These are phyloP conservation scores for Calyptommatus sinebrachiatus DNA, from an alignment of 2,113 vertebrate genomes.

Conservation along the genomic window DNA sequence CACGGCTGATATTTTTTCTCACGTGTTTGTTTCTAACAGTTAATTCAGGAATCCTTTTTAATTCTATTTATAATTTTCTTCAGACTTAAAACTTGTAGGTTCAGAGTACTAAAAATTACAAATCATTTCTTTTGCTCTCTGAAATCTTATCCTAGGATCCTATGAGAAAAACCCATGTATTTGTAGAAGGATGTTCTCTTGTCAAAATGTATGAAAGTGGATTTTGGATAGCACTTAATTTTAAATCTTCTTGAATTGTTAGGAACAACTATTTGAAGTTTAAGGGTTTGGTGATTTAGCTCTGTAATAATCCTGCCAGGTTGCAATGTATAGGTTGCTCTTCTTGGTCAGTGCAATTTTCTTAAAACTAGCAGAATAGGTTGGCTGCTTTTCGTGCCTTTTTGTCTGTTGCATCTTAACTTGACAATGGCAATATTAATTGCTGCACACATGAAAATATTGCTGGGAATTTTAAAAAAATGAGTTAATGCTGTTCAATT, in stretches of 20 bases:
- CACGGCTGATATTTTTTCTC: not conserved
- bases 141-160: not conserved
- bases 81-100: not conserved
- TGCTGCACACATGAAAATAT: not conserved
- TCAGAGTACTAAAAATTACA: not conserved
- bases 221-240: slow-evolving; percentile 49
- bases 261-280: slow-evolving; percentile 55
- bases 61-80: not conserved
- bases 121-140: slow-evolving; percentile 2
- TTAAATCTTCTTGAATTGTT: slow-evolving; percentile 35
- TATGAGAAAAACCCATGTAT: not conserved
- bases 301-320: slow-evolving; percentile 49
- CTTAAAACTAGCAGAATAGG: slow-evolving; percentile 48
- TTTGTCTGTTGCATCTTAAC: slow-evolving; percentile 62
- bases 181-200: slow-evolving; percentile 25
- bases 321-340: slow-evolving; percentile 59
- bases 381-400: slow-evolving; percentile 76
- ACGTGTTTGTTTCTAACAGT: not conserved
- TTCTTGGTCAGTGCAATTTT: slow-evolving; percentile 57
- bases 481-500: not conserved
- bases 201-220: slow-evolving; percentile 52
- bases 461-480: not conserved
- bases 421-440: slow-evolving; percentile 49
- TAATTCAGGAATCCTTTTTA: not conserved
- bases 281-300: slow-evolving; percentile 45